Base-by-base conservation (phyloP, 2,113 vertebrate genomes). In the Toxotes chatareus region DNA sequence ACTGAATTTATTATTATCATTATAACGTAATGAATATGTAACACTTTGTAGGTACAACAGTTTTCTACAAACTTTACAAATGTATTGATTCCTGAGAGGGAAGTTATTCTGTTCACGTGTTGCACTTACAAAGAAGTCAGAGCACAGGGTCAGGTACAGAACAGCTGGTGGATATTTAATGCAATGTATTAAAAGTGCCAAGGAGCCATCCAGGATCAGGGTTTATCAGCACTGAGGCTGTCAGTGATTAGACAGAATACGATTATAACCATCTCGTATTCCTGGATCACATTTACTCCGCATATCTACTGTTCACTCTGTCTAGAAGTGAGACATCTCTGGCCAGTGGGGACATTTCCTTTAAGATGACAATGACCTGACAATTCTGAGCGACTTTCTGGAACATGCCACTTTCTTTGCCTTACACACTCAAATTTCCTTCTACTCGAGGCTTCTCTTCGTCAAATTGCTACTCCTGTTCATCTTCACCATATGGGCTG, bases 161-260 rank as follows among this genome's bases (percentile, higher is more conserved):
- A 36, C 46, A 63, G 66, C 40, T 27, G 59, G 51, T 34, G 34
- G 59, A 55, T 44, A 74, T 69, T 66, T 75, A 65, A 82, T 76
- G 27, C 3, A 7, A 21, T n/a, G 44, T 34, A 36, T 32, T 69
- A 38, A 42, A 75, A 63, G 68, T 62, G 59, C 46, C 13, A 19
- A 70, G 40, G 55, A 70, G 44, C 59, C 8, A 11, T 34, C 2
- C 11, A 61, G 38, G 61, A 76, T 68, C 67, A 34, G 34, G 23
- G 36, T 17, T 4, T 11, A 13, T 47, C 31, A 51, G 42, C 16
- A 31, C 19, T 2, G 16, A 34, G 7, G 27, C 47, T 21, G 16
- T 62, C 42, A 31, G 1, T 32, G 31, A 64, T 68, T 14, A n/a
- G 1, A 55, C 2, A 11, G 67, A 38, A 69, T 55, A 32, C 38